Percentiles rank a stretch among this genome's conserved stretches.
These are phyloP conservation scores for Erpetoichthys calabaricus DNA, from an alignment of 2,797 vertebrate species.

Conservation along the genomic window DNA sequence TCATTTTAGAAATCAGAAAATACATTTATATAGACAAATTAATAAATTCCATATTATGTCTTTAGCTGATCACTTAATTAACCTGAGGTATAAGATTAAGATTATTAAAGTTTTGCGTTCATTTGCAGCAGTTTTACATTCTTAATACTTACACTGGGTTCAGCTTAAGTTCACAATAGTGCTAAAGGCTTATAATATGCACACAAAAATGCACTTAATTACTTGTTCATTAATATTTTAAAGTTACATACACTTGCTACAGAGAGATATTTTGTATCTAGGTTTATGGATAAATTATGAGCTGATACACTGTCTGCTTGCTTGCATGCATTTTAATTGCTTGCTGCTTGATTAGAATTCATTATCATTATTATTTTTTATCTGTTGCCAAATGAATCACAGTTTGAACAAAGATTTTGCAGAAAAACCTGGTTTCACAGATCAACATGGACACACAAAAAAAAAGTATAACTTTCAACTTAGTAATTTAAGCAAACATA, in stretches of 20 bases:
- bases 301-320: constrained; percentile 40
- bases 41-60: too few species aligned
- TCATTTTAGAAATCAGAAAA: too few species aligned
- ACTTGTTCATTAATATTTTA: constrained; percentile 46
- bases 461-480: too few species aligned
- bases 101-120: background rate
- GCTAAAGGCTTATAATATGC: constrained; percentile 33
- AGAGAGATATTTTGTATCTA: constrained; percentile 45
- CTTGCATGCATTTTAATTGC: constrained; percentile 56
- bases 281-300: constrained; percentile 52
- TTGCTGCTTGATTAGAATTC: constrained; percentile 34
- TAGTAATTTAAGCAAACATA: too few species aligned
- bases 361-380: constrained; percentile 35
- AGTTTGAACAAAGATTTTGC: too few species aligned
- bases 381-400: constrained; percentile 38
- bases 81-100: too few species aligned
- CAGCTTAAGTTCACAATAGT: constrained; percentile 34
- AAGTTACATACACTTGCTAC: constrained; percentile 34
- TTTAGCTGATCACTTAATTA: too few species aligned
- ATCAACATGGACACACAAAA: too few species aligned
- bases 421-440: too few species aligned
- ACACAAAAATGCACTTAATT: constrained; percentile 43
- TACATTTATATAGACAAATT: too few species aligned
- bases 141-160: constrained; percentile 27
- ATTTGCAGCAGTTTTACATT: background rate